These are phyloP conservation scores for Drosophila recens DNA, from an alignment of 2,888 invertebrate genomes.

Conservation along the genomic window DNA sequence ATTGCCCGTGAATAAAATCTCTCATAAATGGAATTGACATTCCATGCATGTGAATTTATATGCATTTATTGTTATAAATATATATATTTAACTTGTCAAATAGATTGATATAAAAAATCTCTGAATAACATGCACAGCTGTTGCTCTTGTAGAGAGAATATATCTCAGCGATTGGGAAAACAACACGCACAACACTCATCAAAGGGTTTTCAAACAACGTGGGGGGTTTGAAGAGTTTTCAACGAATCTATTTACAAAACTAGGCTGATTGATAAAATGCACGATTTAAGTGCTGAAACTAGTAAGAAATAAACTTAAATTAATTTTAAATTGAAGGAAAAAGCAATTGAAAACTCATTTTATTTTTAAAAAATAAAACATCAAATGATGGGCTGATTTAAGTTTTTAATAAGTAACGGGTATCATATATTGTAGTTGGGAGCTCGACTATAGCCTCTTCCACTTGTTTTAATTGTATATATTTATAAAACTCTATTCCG, in stretches of 20 bases:
- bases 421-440: no score
- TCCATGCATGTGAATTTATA: background rate
- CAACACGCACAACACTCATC: conserved; percentile 33
- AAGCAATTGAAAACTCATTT: no score
- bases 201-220: conserved; percentile 10
- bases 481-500: no score
- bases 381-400: no score
- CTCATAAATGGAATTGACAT: conserved; percentile 29
- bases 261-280: no score
- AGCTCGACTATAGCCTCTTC: no score
- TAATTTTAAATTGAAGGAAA: no score
- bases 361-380: no score
- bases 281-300: background rate
- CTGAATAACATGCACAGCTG: conserved; percentile 28
- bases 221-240: conserved; percentile 5
- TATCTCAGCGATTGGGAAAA: conserved; percentile 19
- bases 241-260: no score
- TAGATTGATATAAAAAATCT: conserved; percentile 26
- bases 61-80: background rate
- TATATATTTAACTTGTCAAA: conserved; percentile 41
- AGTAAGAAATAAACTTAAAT: no score
- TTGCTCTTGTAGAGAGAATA: conserved; percentile 5
- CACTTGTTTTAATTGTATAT: no score
- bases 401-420: no score
- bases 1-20: conserved; percentile 33